These are phyloP conservation scores for Panthera uncia DNA, from an alignment of 2,113 vertebrate species.

Conservation along the genomic window DNA sequence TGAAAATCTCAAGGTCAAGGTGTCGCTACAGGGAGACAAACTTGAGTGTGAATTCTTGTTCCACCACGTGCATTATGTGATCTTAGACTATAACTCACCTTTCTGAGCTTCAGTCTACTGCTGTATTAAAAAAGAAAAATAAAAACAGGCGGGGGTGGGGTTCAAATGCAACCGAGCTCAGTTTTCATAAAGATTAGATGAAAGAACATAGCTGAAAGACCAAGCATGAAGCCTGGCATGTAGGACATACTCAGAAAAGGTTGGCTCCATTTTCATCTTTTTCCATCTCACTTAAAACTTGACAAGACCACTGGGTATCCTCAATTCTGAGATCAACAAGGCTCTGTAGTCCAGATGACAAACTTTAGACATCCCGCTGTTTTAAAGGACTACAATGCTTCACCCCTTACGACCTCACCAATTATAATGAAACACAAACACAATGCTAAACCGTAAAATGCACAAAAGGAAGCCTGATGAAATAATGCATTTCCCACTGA, in stretches of 20 bases:
- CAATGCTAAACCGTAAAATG: neutral
- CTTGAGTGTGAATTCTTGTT: neutral
- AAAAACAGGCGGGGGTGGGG: too few species aligned
- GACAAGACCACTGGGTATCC: neutral
- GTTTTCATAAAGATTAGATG: neutral
- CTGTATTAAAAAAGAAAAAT: neutral
- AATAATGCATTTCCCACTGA: neutral
- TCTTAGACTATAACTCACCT: neutral
- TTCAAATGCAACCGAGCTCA: neutral
- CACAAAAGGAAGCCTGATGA: neutral
- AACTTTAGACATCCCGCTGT: neutral
- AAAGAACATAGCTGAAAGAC: neutral
- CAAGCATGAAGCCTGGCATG: neutral
- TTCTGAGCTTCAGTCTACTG: neutral
- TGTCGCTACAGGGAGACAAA: accelerated
- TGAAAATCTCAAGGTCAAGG: neutral
- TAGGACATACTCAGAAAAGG: neutral
- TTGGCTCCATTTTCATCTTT: neutral
- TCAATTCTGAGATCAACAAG: neutral
- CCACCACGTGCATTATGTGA: neutral
- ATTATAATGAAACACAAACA: neutral
- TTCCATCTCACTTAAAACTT: neutral
- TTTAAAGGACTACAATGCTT: neutral
- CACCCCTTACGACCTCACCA: neutral
- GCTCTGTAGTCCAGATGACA: neutral